Evolutionary conservation across 1,140 invertebrate genomes (phyloP).

Genomic region (Eurosta solidaginis): DNA sequence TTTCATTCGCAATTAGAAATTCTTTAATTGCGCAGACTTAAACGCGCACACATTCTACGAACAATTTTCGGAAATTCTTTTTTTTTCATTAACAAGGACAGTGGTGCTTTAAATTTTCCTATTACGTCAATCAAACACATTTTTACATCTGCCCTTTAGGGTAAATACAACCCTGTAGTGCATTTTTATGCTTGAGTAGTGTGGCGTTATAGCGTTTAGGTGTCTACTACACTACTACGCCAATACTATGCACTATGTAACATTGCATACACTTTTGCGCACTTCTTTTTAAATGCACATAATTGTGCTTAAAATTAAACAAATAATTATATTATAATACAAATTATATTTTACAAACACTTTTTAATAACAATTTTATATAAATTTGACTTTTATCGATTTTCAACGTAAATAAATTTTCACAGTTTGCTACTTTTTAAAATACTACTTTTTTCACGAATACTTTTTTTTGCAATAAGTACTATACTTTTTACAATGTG

Average conservation of each 20-base stretch:
- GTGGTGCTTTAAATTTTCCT: background rate
- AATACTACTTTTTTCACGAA: background rate
- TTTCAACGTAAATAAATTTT: too few relatives aligned
- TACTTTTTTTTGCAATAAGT: background rate
- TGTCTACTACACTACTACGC: background rate
- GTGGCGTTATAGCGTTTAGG: background rate
- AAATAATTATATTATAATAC: too few relatives aligned
- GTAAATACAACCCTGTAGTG: background rate
- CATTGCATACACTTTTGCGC: background rate
- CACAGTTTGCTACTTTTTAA: background rate
- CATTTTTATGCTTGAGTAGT: slow-evolving; percentile 1
- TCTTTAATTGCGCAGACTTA: too few relatives aligned
- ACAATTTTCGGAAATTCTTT: background rate
- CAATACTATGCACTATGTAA: background rate
- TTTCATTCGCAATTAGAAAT: too few relatives aligned
- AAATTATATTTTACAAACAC: too few relatives aligned
- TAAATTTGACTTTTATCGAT: too few relatives aligned
- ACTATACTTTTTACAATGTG: slow-evolving; percentile 4
- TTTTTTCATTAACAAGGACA: background rate
- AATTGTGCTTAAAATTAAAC: background rate
- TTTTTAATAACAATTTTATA: too few relatives aligned
- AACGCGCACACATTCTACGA: background rate
- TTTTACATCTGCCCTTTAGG: background rate
- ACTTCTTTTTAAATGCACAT: background rate
- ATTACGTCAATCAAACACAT: background rate